phyloP scores from a whole-genome alignment of 2,797 vertebrate genomes.

The Pithecia hirsuta region DNA sequence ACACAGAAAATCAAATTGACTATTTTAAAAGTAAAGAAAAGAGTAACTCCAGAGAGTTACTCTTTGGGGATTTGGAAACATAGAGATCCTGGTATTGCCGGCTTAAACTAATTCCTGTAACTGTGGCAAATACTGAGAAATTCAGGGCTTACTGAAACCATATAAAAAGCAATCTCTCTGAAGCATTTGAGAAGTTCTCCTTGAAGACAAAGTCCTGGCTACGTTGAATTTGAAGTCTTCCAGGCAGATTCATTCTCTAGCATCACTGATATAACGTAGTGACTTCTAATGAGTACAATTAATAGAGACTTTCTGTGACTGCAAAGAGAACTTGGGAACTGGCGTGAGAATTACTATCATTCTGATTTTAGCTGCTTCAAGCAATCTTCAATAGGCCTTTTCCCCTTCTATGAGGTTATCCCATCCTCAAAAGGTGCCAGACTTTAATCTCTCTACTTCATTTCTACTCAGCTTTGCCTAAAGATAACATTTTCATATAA shows the following conservation, averaged over 20 bases:
- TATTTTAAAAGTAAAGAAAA: neutral
- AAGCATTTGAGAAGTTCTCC: neutral
- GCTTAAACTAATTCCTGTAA: neutral
- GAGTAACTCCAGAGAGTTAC: too few species aligned
- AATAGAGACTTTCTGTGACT: conserved; percentile 22
- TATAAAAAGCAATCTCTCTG: neutral
- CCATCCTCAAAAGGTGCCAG: neutral
- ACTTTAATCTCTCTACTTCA: neutral
- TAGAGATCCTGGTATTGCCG: neutral
- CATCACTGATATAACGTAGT: neutral
- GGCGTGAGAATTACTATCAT: neutral
- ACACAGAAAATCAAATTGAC: neutral
- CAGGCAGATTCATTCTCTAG: neutral
- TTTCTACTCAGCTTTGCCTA: neutral
- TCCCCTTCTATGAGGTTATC: neutral
- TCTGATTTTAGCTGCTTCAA: conserved; percentile 34
- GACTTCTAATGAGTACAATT: conserved; percentile 23
- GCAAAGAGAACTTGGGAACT: neutral
- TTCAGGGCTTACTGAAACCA: neutral
- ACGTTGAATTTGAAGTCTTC: neutral
- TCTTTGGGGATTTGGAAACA: neutral
- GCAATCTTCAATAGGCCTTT: neutral
- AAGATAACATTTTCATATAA: neutral
- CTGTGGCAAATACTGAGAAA: neutral
- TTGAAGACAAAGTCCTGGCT: neutral